Conservation (phyloP, 35 echinoderm and acorn worm genomes). For the Hemicentrotus pulcherrimus region DNA sequence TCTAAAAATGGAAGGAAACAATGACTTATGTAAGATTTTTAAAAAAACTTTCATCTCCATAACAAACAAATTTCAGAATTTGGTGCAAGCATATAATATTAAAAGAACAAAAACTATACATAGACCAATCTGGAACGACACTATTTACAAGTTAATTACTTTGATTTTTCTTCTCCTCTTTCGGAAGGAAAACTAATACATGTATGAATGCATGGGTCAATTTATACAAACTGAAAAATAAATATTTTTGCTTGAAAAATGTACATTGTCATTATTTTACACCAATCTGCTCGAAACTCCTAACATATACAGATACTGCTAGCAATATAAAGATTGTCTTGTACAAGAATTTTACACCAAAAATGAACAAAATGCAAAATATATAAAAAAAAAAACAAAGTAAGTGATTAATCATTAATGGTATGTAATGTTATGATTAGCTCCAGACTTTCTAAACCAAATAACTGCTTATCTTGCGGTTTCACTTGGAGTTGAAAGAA, state of each 20-base stretch:
- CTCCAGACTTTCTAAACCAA: neutral
- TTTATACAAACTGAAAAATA: conserved; percentile 30
- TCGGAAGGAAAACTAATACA: neutral
- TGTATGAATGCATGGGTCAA: conserved; percentile 3
- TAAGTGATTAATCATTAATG: neutral
- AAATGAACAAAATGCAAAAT: neutral
- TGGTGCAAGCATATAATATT: conserved; percentile 5
- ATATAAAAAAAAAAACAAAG: neutral
- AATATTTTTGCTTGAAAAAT: conserved; percentile 30
- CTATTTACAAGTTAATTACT: neutral
- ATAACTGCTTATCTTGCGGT: neutral
- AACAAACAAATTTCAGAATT: neutral
- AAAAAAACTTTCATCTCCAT: neutral
- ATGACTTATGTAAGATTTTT: neutral
- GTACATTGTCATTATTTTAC: neutral
- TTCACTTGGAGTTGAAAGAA: neutral
- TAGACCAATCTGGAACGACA: neutral
- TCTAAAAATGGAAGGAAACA: neutral
- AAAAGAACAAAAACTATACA: neutral
- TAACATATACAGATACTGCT: conserved; percentile 36
- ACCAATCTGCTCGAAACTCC: neutral
- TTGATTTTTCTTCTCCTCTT: neutral
- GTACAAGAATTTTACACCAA: neutral
- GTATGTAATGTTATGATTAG: neutral
- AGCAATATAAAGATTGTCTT: conserved; percentile 20